Conservation (phyloP, 2,888 invertebrate genomes). For the Cancer borealis region DNA sequence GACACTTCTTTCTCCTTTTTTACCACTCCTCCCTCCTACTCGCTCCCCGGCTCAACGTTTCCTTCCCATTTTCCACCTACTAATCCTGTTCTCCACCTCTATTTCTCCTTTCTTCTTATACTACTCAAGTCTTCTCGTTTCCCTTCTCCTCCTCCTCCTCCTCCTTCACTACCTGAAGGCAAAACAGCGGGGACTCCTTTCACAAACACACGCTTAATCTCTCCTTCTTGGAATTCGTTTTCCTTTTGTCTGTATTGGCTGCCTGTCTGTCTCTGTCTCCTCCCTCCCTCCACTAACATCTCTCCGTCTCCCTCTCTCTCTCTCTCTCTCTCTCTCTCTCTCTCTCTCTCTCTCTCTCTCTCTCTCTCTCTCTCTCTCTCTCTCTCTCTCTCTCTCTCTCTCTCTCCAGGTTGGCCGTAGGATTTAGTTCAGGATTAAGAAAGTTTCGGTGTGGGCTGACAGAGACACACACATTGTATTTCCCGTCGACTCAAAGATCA, state of each 20-base stretch:
- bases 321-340: conserved; percentile 3
- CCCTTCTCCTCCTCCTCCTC: neutral
- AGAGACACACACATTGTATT: neutral
- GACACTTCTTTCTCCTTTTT: neutral
- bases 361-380: conserved; percentile 16
- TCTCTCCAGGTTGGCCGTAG: neutral
- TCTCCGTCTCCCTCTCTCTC: too few relatives aligned
- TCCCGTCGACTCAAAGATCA: too few relatives aligned
- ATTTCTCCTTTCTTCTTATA: too few relatives aligned
- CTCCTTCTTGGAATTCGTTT: too few relatives aligned
- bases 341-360: neutral
- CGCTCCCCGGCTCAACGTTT: neutral
- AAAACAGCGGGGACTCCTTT: neutral
- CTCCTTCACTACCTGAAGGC: neutral
- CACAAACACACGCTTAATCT: too few relatives aligned
- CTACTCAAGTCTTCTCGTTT: neutral
- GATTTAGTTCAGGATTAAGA: neutral
- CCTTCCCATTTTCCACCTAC: neutral
- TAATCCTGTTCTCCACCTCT: neutral
- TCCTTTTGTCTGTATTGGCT: too few relatives aligned
- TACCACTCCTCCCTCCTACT: neutral
- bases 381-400: conserved; percentile 40
- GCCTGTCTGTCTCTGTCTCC: too few relatives aligned
- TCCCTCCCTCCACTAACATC: too few relatives aligned
- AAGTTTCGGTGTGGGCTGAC: neutral